Conservation (phyloP, 2,797 vertebrate genomes). For the Semotilus atromaculatus region DNA sequence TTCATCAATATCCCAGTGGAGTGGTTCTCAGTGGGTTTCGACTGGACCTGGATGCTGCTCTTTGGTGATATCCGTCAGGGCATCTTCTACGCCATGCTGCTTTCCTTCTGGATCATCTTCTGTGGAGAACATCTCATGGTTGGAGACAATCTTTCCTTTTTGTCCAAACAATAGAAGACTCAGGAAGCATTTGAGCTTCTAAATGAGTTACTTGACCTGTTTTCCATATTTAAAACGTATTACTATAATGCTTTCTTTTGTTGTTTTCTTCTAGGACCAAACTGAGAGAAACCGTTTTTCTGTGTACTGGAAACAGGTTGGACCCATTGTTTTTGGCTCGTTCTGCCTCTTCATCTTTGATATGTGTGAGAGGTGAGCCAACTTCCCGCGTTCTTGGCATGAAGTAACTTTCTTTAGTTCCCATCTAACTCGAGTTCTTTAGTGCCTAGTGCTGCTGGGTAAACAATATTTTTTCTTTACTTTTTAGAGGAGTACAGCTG, state of each 20-base stretch:
- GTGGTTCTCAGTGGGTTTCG: constrained; percentile 96
- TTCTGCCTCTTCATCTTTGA: constrained; percentile 98
- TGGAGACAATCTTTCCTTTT: constrained; percentile 4
- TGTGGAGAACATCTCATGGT: constrained; percentile 99
- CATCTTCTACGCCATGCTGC: constrained; percentile 96
- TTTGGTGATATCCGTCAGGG: constrained; percentile 97
- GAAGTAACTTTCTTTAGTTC: not conserved
- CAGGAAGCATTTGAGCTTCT: not conserved
- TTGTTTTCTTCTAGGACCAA: constrained; percentile 83
- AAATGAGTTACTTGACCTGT: not conserved
- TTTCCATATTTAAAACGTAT: not conserved
- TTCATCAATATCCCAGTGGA: constrained; percentile 98
- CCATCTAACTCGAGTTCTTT: not conserved
- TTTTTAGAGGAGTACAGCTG: constrained; percentile 91
- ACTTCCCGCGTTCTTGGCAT: constrained; percentile 2
- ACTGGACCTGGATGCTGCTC: constrained; percentile 99
- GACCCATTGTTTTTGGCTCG: constrained; percentile 93
- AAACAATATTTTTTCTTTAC: not conserved
- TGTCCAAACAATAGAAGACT: not conserved
- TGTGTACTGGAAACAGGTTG: constrained; percentile 97
- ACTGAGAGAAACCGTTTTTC: constrained; percentile 91
- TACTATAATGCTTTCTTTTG: too few species aligned
- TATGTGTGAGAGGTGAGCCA: constrained; percentile 94
- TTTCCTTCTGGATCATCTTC: constrained; percentile 99
- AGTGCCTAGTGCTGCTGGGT: not conserved